Base-by-base conservation (phyloP, 2,113 vertebrate genomes). In the Zosterops borbonicus region DNA sequence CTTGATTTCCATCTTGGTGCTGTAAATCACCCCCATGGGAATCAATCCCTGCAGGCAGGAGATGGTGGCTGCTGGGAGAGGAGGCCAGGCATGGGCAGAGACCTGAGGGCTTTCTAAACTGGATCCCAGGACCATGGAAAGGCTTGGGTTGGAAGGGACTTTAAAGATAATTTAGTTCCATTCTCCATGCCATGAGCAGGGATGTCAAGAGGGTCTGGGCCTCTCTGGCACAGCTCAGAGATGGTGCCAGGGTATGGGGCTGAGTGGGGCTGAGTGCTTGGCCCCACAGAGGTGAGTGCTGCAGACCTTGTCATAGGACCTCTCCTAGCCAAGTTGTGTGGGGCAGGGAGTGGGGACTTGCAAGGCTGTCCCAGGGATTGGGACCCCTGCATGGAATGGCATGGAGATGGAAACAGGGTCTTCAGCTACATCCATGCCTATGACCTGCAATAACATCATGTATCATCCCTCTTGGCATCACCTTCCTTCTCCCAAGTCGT, bases 231-330 rank as follows among this genome's bases (percentile, higher is more conserved):
- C 27, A 67, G n/a, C 49, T 65, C 35, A 69, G 53, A 80, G 29
- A 3, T 29, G 24, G 29, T 0, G 0, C 17, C 31, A 71, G 35
- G 5, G 9, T 31, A 5, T 70, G 55, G 15, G 16, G 11, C 52
- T 86, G 70, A 47, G 12, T 56, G 59, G 14, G 13, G 14, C 67
- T 76, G 76, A 33, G n/a, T 33, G 12, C 53, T 89, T 56, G 49
- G 27, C 15, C 71, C 14, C 12, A 24, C 0, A 0, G 28, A 13
- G 22, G 2, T 22, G 31, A 21, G 12, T 60, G 18, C 63, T 60
- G 18, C 0, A 2, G 28, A 68, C 21, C 24, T 17, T 4, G 6
- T 41, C 6, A 11, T 55, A 27, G 15, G 21, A 41, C 28, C 47
- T 71, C 53, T 76, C 47, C 47, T 62, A 52, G 46, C 31, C 7